These are phyloP conservation scores for Chrysocyon brachyurus DNA, from an alignment of 2,797 vertebrate genomes.

Conservation along the genomic window DNA sequence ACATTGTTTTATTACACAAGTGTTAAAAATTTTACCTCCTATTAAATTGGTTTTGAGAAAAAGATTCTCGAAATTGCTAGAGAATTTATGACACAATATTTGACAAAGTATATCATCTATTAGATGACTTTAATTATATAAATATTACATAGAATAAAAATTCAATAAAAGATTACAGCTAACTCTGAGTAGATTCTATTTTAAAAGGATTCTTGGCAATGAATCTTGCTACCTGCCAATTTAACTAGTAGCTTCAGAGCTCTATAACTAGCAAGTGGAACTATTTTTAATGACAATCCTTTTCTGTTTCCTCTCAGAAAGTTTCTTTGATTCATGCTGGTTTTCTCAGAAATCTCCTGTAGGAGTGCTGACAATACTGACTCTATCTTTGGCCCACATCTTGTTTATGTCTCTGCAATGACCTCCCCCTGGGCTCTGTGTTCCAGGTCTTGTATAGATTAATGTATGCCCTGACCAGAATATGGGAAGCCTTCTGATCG, in stretches of 20 bases:
- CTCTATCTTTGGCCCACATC: background rate
- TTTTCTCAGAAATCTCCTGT: background rate
- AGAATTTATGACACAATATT: constrained; percentile 13
- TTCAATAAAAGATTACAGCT: constrained; percentile 10
- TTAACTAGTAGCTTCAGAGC: constrained; percentile 17
- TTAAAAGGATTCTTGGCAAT: background rate
- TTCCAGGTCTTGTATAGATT: background rate
- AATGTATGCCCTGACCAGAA: background rate
- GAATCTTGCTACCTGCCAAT: background rate
- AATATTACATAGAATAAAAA: background rate
- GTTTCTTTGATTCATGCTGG: background rate
- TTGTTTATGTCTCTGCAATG: background rate
- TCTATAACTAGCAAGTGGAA: constrained; percentile 17
- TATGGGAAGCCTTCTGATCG: background rate
- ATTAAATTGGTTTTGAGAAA: constrained; percentile 40
- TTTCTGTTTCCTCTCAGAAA: background rate
- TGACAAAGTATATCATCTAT: background rate
- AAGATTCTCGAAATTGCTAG: background rate
- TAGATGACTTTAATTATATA: background rate
- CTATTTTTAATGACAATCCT: background rate
- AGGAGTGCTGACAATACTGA: background rate
- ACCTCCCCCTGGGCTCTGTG: background rate
- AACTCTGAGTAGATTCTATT: background rate
- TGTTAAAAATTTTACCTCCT: constrained; percentile 27
- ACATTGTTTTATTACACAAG: constrained; percentile 11